Evolutionary conservation across 2,113 vertebrate genomes (phyloP), one percentile per base, ranked within the genome.

Genomic region (Murina feae): DNA sequence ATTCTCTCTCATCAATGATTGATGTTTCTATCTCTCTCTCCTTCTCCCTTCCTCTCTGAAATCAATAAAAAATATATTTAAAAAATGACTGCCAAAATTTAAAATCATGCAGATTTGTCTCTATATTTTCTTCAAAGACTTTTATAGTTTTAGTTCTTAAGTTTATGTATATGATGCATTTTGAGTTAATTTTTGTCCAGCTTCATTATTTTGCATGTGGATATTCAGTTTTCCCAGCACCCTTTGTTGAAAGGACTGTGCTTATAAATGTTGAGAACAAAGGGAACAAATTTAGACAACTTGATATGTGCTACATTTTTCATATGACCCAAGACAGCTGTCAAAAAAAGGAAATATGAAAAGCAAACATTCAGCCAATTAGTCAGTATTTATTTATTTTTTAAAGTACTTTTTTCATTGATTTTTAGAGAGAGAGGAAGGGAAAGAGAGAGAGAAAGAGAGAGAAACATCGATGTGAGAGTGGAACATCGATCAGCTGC

Each of bases 271-370:
- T 25, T 32, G 9, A 90, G 44, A 89, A 81, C 17, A 92, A 55
- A 4, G 66, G 44, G 14, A 92, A 92, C n/a, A 53, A 58, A 84
- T 81, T 81, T 85, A 88, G 90, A 78, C 32, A 86, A 86, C 17
- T 63, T 75, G 58, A 47, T 47, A 17, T 35, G 12, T 68, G 37
- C 39, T 69, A 53, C 42, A 75, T 71, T 83, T 94, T 80, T 87
- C 51, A 60, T 10, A 42, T 80, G 10, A 94, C 63, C 47, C 87
- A 86, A 84, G 66, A 76, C 5, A 79, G 30, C 83, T 95, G 47
- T 49, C 42, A 83, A 78, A 92, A 92, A 66, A 89, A 93, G 47
- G 35, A 66, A 91, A 63, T 37, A 88, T 23, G 55, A 76, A 83
- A 9, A 92, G 30, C 49, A 66, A 79, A 94, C 37, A 86, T 60